Percentiles rank a stretch among this genome's conserved stretches.
Evolutionary conservation across 2,888 invertebrate genomes (phyloP).

Genomic region (Strigamia crassipes): DNA sequence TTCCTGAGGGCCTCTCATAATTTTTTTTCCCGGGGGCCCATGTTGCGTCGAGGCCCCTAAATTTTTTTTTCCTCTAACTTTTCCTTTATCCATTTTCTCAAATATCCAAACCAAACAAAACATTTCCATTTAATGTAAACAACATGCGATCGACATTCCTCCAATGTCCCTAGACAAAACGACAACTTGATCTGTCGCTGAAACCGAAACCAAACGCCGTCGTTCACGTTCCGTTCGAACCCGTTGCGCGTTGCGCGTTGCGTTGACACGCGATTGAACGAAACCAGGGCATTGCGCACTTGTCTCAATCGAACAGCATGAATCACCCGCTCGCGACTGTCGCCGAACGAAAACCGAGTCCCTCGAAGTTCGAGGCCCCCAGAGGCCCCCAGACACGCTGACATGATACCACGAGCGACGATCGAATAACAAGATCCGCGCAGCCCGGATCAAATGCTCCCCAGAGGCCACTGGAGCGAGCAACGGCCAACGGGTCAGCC

Average conservation of each 20-base stretch:
- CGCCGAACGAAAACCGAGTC: neutral
- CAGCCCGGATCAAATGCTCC: constrained; percentile 10
- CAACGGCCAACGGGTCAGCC: constrained; percentile 25
- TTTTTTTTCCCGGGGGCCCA: too few relatives aligned
- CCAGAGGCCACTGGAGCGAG: constrained; percentile 32
- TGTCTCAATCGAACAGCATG: neutral
- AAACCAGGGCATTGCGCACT: too few relatives aligned
- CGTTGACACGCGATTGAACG: too few relatives aligned
- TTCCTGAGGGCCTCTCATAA: too few relatives aligned
- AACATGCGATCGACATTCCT: neutral
- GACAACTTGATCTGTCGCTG: constrained; percentile 12
- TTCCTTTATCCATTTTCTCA: too few relatives aligned
- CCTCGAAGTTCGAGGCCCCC: neutral
- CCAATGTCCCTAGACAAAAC: neutral
- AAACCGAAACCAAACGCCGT: neutral
- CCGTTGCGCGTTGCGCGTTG: neutral
- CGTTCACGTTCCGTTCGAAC: too few relatives aligned
- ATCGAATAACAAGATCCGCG: neutral
- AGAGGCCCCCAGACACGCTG: neutral
- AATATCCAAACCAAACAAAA: neutral
- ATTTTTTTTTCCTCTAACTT: too few relatives aligned
- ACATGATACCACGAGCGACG: neutral
- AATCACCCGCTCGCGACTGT: neutral
- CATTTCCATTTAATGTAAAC: neutral
- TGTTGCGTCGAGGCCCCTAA: too few relatives aligned